Evolutionary conservation across 2,113 vertebrate genomes (phyloP), one percentile per base, ranked within the genome.

Genomic region (Amphiprion ocellaris): DNA sequence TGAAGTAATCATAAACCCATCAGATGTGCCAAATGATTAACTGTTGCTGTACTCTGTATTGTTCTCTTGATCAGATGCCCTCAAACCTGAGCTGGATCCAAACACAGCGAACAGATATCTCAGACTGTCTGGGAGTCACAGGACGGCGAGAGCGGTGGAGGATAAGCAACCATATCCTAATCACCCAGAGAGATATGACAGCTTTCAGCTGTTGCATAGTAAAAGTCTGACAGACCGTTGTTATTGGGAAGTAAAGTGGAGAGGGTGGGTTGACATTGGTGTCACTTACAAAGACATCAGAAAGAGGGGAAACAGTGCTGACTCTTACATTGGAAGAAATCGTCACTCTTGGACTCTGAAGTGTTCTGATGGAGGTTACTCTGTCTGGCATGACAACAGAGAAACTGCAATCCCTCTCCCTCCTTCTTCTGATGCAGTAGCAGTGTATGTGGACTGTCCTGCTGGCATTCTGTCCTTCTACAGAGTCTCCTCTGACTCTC

Each of bases 211-310:
- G 37, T 49, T 78, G 66, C 56, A 50, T 49, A 16, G 10, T 24
- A 28, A 19, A 6, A 21, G 15, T 49, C 52, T 71, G 60, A 71
- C 50, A 46, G 69, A 46, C 24, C 33, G 62, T 30, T 60, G 44
- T 30, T 79, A 79, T 69, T 80, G 77, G 77, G 69, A 73, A 69
- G 62, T 80, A 0, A 50, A 69, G 56, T 74, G 56, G 56, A 21
- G 5, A 4, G 58, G 41, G 21, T 0, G 0, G 0, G 39, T 81
- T n/a, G n/a, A 19, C 60, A 30, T 1, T 46, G 15, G 61, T 80
- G 69, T 37, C 33, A 73, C 3, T 16, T 61, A 81, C 78, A 68
- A 26, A 55, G n/a, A 56, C 55, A 41, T 69, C 64, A 12, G 12
- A 0, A 66, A 62, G 61, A 71, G 3, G 26, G 60, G 52, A 28